Base-by-base conservation (phyloP, 2,113 vertebrate species). In the Cebus imitator region DNA sequence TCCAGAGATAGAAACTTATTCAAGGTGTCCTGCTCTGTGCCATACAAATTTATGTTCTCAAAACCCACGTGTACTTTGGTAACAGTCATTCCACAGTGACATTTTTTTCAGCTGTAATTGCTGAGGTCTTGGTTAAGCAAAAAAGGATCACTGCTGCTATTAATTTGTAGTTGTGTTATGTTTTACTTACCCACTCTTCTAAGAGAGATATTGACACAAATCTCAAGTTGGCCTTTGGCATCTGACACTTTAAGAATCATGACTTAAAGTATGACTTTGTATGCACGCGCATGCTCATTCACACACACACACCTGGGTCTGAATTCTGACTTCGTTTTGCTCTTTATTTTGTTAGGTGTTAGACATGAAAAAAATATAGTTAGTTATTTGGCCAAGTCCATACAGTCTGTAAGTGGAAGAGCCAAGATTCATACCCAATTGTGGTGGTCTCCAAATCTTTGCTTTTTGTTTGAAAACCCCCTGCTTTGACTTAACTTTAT, bases 201-300 rank as follows among this genome's bases (percentile, higher is more conserved):
- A 80, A 57, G n/a, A 27, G 3, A 45, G 10, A 37, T 14, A 4
- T 13, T 35, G 45, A 68, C 3, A 32, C 2, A 37, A 70, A 13
- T 50, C n/a, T 43, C 0, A 4, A 40, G 11, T 23, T 76, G 2
- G 9, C 40, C 40, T 35, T 27, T 70, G 48, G 32, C 76, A 61
- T n/a, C 8, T 79, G 61, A 83, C 1, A 5, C 10, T 25, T 43
- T 50, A 52, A 64, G 25, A 30, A 57, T 21, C 50, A 52, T 64
- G 45, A 45, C 8, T 45, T 45, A 45, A 45, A 45, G 45, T 50
- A 8, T 78, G 57, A 64, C 23, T 87, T 16, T 30, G 61, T 11
- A 0, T 35, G 9, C 43, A 14, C 5, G 43, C 6, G 5, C 2
- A 13, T 23, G 35, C 8, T 30, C 13, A 0, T 16, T 6, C 43